Conservation (phyloP, 1,140 invertebrate genomes). For the Drosophila triauraria region DNA sequence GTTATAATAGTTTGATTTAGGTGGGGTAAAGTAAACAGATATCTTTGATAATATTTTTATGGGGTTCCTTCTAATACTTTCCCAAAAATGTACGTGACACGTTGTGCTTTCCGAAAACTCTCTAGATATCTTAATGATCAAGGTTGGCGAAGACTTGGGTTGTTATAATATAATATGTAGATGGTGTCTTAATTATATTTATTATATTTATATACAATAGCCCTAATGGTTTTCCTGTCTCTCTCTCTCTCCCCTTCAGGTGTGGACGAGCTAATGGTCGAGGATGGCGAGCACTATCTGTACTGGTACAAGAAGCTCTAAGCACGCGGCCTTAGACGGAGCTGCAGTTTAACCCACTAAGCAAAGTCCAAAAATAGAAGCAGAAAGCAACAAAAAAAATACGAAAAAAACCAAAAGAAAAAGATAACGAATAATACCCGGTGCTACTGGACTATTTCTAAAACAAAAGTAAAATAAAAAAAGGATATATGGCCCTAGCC, state of each 20-base stretch:
- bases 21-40: no score
- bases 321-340: constrained; percentile 84
- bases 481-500: constrained; percentile 22
- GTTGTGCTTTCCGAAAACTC: no score
- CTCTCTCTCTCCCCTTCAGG: constrained; percentile 86
- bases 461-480: constrained; percentile 11
- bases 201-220: no score
- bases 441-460: constrained; percentile 40
- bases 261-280: constrained; percentile 92
- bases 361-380: constrained; percentile 42
- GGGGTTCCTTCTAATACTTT: no score
- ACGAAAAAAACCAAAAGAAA: constrained; percentile 11
- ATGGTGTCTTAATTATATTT: no score
- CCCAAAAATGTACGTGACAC: no score
- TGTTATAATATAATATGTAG: no score
- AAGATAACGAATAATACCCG: constrained; percentile 29
- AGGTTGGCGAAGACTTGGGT: no score
- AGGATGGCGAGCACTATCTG: constrained; percentile 93
- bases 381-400: constrained; percentile 5
- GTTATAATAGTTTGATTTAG: no score
- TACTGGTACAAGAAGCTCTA: constrained; percentile 97
- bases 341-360: constrained; percentile 61
- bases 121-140: no score
- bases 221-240: not conserved
- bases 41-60: no score